Conservation (phyloP, 2,888 invertebrate genomes). For the Subacronicta megacephala region DNA sequence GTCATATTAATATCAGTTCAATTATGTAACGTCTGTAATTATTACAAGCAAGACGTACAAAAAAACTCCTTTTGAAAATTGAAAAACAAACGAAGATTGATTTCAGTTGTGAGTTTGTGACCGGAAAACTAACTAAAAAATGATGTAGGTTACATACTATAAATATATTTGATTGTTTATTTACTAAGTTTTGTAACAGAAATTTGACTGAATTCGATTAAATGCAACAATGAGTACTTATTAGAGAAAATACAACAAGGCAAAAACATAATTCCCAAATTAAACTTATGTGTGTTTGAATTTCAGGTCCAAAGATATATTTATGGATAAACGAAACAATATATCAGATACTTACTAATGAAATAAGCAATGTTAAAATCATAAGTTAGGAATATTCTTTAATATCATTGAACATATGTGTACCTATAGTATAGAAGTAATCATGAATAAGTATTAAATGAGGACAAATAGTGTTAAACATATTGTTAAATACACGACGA, state of each 20-base stretch:
- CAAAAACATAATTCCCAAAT: neutral
- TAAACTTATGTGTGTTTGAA: neutral
- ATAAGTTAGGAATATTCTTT: slow-evolving; percentile 42
- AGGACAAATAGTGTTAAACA: slow-evolving; percentile 69
- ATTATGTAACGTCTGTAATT: slow-evolving; percentile 65
- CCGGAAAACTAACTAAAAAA: slow-evolving; percentile 20
- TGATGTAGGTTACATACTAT: slow-evolving; percentile 28
- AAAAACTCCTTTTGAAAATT: slow-evolving; percentile 16
- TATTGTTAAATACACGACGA: slow-evolving; percentile 76
- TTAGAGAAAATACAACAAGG: no score
- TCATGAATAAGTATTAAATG: slow-evolving; percentile 64
- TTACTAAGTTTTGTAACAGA: slow-evolving; percentile 18
- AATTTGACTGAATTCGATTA: slow-evolving; percentile 5
- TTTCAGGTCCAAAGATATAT: slow-evolving; percentile 44
- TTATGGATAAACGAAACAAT: slow-evolving; percentile 34
- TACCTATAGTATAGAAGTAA: slow-evolving; percentile 40
- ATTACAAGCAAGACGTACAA: slow-evolving; percentile 38
- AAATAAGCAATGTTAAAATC: slow-evolving; percentile 36
- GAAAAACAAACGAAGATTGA: slow-evolving; percentile 10
- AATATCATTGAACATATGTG: slow-evolving; percentile 55
- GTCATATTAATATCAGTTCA: slow-evolving; percentile 64
- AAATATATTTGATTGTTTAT: slow-evolving; percentile 26
- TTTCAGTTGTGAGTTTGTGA: slow-evolving; percentile 30
- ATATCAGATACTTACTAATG: slow-evolving; percentile 40
- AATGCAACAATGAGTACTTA: no score